These are phyloP conservation scores for Balanococcus diminutus DNA, from an alignment of 2,888 invertebrate genomes.

Conservation along the genomic window DNA sequence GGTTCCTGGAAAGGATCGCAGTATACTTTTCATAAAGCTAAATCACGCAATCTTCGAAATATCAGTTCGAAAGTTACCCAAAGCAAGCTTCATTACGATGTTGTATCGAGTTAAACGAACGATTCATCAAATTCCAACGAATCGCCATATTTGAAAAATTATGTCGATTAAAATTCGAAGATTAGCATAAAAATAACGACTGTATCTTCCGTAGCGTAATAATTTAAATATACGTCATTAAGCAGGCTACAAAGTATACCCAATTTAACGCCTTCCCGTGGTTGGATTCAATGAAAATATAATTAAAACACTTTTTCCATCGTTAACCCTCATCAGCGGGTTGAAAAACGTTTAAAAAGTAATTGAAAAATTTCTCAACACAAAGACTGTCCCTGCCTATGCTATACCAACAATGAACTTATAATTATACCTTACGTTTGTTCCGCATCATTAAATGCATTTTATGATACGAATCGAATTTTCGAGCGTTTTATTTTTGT, in stretches of 20 bases:
- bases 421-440: background rate
- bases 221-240: background rate
- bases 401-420: background rate
- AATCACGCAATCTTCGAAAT: background rate
- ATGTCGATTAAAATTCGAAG: background rate
- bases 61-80: background rate
- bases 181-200: slow-evolving; percentile 19
- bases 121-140: background rate
- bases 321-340: slow-evolving; percentile 1
- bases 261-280: background rate
- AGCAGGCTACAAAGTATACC: background rate
- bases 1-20: background rate
- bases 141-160: background rate
- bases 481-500: background rate
- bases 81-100: background rate
- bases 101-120: background rate
- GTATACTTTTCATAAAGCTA: background rate
- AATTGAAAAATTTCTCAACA: background rate
- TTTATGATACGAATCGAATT: background rate
- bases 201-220: background rate
- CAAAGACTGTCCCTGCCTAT: background rate
- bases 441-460: background rate
- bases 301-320: slow-evolving; percentile 5
- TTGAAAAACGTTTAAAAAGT: slow-evolving; percentile 1
- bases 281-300: background rate